Evolutionary conservation across 1,140 invertebrate genomes (phyloP).

Genomic region (Monomorium pharaonis): DNA sequence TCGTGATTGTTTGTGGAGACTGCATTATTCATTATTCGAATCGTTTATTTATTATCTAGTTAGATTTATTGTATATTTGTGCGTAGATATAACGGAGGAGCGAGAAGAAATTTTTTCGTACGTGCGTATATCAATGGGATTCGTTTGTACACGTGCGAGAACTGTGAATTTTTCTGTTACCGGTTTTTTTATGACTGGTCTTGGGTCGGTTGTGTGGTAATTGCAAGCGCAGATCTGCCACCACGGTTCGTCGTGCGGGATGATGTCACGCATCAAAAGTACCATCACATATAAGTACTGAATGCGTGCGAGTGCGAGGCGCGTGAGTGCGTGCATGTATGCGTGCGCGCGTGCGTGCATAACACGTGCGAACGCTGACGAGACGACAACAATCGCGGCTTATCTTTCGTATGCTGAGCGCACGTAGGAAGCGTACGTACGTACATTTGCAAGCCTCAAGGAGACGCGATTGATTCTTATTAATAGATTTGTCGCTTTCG

Average conservation of each 20-base stretch:
- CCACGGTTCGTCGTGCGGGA: conserved; percentile 19
- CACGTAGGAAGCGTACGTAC: conserved; percentile 51
- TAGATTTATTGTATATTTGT: neutral
- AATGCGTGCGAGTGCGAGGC: neutral
- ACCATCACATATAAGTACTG: conserved; percentile 19
- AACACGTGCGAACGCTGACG: conserved; percentile 55
- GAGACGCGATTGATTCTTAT: conserved; percentile 67
- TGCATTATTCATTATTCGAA: neutral
- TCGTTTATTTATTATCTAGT: neutral
- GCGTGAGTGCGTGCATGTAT: too few relatives aligned
- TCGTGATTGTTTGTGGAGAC: neutral
- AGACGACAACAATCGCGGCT: conserved; percentile 54
- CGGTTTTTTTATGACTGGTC: conserved; percentile 58
- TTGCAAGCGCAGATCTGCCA: neutral
- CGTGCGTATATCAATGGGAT: neutral
- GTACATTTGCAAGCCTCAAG: conserved; percentile 42
- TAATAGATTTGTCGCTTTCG: conserved; percentile 52
- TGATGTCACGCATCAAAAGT: conserved; percentile 74
- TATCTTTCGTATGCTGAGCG: conserved; percentile 64
- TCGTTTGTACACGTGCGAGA: neutral
- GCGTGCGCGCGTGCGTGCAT: neutral
- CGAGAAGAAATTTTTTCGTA: neutral
- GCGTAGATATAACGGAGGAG: neutral
- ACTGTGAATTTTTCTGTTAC: conserved; percentile 51
- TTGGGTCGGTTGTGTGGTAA: conserved; percentile 41